These are phyloP conservation scores for Lycodopsis pacificus DNA, from an alignment of 2,797 vertebrate species.

Conservation along the genomic window DNA sequence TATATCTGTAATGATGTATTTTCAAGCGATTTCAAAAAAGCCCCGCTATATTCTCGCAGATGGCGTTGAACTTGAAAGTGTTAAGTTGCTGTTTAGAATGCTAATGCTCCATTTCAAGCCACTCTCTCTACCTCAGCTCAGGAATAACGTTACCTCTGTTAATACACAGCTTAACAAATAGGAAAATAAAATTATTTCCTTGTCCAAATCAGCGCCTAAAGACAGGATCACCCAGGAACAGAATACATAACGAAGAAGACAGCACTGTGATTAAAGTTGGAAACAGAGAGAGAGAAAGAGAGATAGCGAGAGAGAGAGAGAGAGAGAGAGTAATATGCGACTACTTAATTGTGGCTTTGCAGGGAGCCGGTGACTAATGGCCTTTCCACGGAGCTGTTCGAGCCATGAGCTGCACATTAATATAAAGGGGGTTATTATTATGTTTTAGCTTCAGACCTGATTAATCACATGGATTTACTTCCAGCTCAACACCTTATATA, in stretches of 20 bases:
- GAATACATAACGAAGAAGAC: slow-evolving; percentile 74
- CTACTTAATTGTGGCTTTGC: slow-evolving; percentile 84
- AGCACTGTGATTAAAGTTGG: slow-evolving; percentile 77
- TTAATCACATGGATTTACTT: slow-evolving; percentile 84
- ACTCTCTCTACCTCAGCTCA: slow-evolving; percentile 23
- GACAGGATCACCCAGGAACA: slow-evolving; percentile 75
- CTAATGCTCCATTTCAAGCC: slow-evolving; percentile 42
- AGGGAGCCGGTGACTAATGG: slow-evolving; percentile 83
- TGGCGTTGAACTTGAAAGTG: slow-evolving; percentile 32
- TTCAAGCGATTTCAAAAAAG: slow-evolving; percentile 39
- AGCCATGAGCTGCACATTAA: slow-evolving; percentile 83
- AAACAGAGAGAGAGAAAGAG: slow-evolving; percentile 30
- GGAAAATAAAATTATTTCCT: slow-evolving; percentile 75
- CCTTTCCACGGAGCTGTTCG: slow-evolving; percentile 79
- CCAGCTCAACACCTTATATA: slow-evolving; percentile 70
- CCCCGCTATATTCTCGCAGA: slow-evolving; percentile 12
- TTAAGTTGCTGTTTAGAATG: slow-evolving; percentile 26
- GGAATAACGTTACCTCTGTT: slow-evolving; percentile 48
- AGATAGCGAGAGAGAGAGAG: slow-evolving; percentile 47
- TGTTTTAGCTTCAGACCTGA: slow-evolving; percentile 85
- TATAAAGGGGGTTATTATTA: slow-evolving; percentile 87
- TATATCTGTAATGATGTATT: slow-evolving; percentile 43
- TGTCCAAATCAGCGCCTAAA: slow-evolving; percentile 67
- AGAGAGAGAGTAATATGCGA: slow-evolving; percentile 75
- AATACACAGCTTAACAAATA: slow-evolving; percentile 74